These are phyloP conservation scores for Bombus consobrinus DNA, from an alignment of 1,140 invertebrate genomes.

Conservation along the genomic window DNA sequence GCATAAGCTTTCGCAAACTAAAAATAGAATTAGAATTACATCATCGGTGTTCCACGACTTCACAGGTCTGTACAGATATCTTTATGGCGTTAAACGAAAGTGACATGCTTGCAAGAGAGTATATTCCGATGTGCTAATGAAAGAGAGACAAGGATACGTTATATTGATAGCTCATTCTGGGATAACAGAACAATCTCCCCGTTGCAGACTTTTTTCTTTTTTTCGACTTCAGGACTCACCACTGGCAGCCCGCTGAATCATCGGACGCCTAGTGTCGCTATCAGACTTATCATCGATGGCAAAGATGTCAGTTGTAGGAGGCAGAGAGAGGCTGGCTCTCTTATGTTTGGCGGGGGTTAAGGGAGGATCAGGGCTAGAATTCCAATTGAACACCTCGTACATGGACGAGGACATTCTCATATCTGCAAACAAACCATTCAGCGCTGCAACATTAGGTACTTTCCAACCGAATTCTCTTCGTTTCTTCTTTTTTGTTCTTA, in stretches of 20 bases:
- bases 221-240: conserved; percentile 77
- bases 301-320: conserved; percentile 83
- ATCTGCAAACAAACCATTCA: conserved; percentile 84
- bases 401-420: conserved; percentile 88
- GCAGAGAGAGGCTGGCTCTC: conserved; percentile 82
- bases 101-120: conserved; percentile 53
- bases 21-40: neutral
- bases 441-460: conserved; percentile 60
- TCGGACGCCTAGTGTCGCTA: conserved; percentile 80
- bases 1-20: no score
- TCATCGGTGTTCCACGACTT: conserved; percentile 31
- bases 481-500: conserved; percentile 15
- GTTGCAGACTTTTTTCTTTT: conserved; percentile 60
- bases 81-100: conserved; percentile 33
- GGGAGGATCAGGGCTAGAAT: conserved; percentile 81
- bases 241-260: conserved; percentile 78
- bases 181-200: conserved; percentile 65
- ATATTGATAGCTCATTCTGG: conserved; percentile 62
- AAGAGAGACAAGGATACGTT: conserved; percentile 41
- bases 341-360: conserved; percentile 81
- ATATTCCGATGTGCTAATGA: conserved; percentile 44
- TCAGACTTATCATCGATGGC: conserved; percentile 82
- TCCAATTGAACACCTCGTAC: conserved; percentile 91
- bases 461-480: conserved; percentile 15
- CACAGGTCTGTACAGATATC: neutral